A percentile compares a stretch with the other conserved stretches of the same genome.
Conservation (phyloP, 1,140 invertebrate species). For the Drosophila gunungcola region DNA sequence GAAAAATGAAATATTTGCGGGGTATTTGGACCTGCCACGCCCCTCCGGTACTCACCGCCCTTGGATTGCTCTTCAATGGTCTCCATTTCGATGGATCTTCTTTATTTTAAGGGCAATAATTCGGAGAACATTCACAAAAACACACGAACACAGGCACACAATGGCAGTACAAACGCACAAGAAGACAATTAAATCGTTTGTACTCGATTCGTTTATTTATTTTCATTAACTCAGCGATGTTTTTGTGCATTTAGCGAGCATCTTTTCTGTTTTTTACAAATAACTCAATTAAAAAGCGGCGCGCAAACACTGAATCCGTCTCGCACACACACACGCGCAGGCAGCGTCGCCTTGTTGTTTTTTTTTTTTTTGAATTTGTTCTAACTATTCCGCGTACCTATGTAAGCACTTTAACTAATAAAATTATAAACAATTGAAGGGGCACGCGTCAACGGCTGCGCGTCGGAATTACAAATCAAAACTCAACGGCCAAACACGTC, state of each 20-base stretch:
- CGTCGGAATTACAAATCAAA: constrained; percentile 65
- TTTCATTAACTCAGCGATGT: constrained; percentile 41
- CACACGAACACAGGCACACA: constrained; percentile 26
- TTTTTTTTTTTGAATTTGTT: background rate
- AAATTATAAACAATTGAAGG: constrained; percentile 40
- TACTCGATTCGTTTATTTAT: constrained; percentile 45
- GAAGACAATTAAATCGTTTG: constrained; percentile 42
- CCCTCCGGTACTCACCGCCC: constrained; percentile 61
- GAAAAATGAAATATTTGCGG: constrained; percentile 53
- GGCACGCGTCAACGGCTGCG: constrained; percentile 50
- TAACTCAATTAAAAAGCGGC: constrained; percentile 69
- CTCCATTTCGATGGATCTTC: constrained; percentile 61
- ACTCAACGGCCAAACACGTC: constrained; percentile 72
- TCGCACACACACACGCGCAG: constrained; percentile 24
- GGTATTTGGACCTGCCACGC: constrained; percentile 41
- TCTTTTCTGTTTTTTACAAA: constrained; percentile 40
- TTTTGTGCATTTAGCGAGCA: constrained; percentile 32
- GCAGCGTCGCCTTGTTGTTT: constrained; percentile 39
- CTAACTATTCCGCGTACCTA: constrained; percentile 1
- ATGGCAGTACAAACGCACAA: constrained; percentile 33
- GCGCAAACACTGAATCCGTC: constrained; percentile 40
- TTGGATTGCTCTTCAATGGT: constrained; percentile 82
- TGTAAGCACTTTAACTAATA: constrained; percentile 8
- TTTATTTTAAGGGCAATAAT: constrained; percentile 10
- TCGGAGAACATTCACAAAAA: constrained; percentile 41